A percentile compares a stretch with the other conserved stretches of the same genome.
Conservation (phyloP, 1,140 invertebrate genomes). For the Anoplophora glabripennis region DNA sequence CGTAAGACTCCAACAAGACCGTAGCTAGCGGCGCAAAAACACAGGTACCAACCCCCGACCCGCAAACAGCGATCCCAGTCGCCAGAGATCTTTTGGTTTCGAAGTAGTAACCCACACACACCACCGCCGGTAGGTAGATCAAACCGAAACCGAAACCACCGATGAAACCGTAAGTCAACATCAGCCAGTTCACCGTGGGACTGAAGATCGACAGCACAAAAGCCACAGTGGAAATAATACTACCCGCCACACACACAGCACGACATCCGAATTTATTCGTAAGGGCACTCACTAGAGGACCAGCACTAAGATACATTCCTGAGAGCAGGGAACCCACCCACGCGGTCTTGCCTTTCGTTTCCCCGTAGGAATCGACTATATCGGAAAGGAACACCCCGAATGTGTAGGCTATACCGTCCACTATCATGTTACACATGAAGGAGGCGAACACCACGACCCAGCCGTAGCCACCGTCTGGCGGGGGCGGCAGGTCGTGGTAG, state of each 20-base stretch:
- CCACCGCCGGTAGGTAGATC: constrained; percentile 96
- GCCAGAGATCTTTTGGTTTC: constrained; percentile 94
- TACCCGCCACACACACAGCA: constrained; percentile 86
- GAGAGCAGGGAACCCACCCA: constrained; percentile 93
- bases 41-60: constrained; percentile 91
- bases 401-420: constrained; percentile 95
- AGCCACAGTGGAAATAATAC: constrained; percentile 77
- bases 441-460: constrained; percentile 93
- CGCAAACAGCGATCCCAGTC: constrained; percentile 97
- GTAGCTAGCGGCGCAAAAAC: constrained; percentile 87
- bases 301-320: constrained; percentile 89
- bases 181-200: constrained; percentile 81
- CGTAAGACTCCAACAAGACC: constrained; percentile 70
- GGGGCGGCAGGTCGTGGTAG: constrained; percentile 72
- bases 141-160: constrained; percentile 95
- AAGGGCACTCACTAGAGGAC: constrained; percentile 92
- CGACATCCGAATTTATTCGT: constrained; percentile 96
- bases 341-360: constrained; percentile 83
- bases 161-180: constrained; percentile 90
- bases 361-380: constrained; percentile 77
- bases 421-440: constrained; percentile 97
- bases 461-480: constrained; percentile 84
- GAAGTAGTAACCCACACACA: constrained; percentile 98
- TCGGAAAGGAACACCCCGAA: constrained; percentile 86
- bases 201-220: constrained; percentile 88